A percentile compares a stretch with the other conserved stretches of the same genome.
Conservation (phyloP, 2,797 vertebrate genomes). For the Fistularia tabacaria region DNA sequence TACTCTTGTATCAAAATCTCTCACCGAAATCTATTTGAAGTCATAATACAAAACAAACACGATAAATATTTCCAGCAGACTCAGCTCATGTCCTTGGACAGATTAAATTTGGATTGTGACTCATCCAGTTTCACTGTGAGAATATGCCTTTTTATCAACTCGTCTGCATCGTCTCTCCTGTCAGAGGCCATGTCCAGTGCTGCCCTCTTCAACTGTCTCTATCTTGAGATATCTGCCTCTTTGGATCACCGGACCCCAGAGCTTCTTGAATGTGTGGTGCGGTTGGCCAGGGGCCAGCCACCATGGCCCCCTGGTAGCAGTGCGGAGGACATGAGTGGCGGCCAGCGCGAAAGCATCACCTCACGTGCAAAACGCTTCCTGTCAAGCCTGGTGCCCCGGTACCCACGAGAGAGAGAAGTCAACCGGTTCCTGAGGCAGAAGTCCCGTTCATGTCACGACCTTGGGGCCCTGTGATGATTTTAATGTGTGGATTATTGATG, state of each 20-base stretch:
- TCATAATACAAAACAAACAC: too few species aligned
- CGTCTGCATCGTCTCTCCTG: not conserved
- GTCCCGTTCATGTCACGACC: conserved; percentile 87
- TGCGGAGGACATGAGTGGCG: conserved; percentile 51
- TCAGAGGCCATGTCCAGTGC: conserved; percentile 83
- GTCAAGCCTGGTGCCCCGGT: conserved; percentile 80
- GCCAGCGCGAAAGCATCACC: conserved; percentile 82
- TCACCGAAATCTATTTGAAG: too few species aligned
- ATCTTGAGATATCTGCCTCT: conserved; percentile 84
- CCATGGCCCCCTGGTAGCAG: conserved; percentile 63
- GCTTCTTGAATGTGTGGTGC: conserved; percentile 81
- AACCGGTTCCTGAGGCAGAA: conserved; percentile 84
- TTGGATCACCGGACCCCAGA: conserved; percentile 84
- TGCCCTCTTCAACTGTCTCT: conserved; percentile 81
- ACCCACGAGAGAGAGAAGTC: conserved; percentile 64
- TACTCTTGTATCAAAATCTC: too few species aligned
- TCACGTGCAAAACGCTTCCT: conserved; percentile 86
- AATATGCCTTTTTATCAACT: too few species aligned
- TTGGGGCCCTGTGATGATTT: conserved; percentile 74
- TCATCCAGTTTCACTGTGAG: too few species aligned
- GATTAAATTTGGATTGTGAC: too few species aligned
- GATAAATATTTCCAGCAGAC: too few species aligned
- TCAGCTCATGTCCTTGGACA: too few species aligned
- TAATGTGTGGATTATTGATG: conserved; percentile 1
- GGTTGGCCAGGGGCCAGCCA: conserved; percentile 77